These are phyloP conservation scores for Psittacula cyanocephala DNA, from an alignment of 2,113 vertebrate genomes.

Conservation along the genomic window DNA sequence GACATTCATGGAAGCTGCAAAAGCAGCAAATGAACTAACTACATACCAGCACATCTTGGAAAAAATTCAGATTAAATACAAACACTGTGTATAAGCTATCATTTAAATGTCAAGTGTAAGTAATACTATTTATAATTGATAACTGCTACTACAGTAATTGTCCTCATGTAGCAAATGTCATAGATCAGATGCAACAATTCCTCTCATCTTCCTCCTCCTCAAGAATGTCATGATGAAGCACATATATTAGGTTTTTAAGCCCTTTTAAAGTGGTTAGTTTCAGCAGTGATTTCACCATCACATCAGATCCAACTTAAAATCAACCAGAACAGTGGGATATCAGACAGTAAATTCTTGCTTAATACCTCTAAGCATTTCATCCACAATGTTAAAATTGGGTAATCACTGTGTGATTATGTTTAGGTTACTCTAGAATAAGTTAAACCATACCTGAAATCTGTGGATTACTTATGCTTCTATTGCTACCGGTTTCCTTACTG, in stretches of 20 bases:
- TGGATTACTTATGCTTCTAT: neutral
- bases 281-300: neutral
- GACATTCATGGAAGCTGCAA: neutral
- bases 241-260: neutral
- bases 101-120: slow-evolving; percentile 6
- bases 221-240: neutral
- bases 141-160: neutral
- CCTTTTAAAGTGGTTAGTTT: neutral
- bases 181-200: neutral
- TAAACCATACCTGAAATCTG: neutral
- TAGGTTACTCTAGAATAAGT: neutral
- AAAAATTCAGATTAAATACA: neutral
- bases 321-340: neutral
- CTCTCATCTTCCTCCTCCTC: neutral
- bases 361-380: neutral
- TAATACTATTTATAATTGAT: neutral
- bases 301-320: neutral
- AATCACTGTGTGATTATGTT: neutral
- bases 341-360: neutral
- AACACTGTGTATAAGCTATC: neutral
- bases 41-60: neutral
- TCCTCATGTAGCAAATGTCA: neutral
- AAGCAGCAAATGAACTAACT: neutral
- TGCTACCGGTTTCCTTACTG: neutral
- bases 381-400: neutral